phyloP scores from a whole-genome alignment of 2,113 vertebrate species.

The Prunella fulvescens region DNA sequence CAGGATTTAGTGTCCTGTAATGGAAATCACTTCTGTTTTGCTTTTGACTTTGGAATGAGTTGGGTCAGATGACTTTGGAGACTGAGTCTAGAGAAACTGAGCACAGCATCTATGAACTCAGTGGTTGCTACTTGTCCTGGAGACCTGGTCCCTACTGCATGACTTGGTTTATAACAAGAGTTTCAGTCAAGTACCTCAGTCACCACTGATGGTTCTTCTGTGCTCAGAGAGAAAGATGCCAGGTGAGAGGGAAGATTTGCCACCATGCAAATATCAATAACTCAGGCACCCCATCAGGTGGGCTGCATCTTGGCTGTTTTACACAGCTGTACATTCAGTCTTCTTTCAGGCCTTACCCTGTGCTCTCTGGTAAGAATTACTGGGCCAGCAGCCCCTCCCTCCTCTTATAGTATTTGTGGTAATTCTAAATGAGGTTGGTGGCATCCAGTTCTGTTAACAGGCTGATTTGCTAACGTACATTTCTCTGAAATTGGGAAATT shows the following conservation, averaged over 20 bases:
- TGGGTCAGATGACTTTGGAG: background rate
- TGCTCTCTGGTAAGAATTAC: background rate
- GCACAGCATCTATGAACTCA: background rate
- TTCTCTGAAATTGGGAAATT: background rate
- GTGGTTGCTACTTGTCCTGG: background rate
- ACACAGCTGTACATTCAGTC: background rate
- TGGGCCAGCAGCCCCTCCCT: background rate
- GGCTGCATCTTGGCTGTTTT: background rate
- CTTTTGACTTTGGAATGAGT: background rate
- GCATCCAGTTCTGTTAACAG: background rate
- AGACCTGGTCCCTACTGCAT: background rate
- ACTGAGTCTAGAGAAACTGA: background rate
- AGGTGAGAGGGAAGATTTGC: background rate
- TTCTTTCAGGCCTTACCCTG: background rate
- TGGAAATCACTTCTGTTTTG: background rate
- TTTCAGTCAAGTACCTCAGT: background rate
- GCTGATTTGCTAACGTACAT: background rate
- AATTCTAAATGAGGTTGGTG: background rate
- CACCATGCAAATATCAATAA: background rate
- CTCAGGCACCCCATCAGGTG: background rate
- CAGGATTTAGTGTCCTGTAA: background rate
- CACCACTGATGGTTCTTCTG: background rate
- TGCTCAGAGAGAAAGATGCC: background rate
- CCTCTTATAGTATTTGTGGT: background rate
- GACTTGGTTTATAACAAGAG: background rate